Evolutionary conservation across 1,140 invertebrate species (phyloP).

Genomic region (Aricia agestis): DNA sequence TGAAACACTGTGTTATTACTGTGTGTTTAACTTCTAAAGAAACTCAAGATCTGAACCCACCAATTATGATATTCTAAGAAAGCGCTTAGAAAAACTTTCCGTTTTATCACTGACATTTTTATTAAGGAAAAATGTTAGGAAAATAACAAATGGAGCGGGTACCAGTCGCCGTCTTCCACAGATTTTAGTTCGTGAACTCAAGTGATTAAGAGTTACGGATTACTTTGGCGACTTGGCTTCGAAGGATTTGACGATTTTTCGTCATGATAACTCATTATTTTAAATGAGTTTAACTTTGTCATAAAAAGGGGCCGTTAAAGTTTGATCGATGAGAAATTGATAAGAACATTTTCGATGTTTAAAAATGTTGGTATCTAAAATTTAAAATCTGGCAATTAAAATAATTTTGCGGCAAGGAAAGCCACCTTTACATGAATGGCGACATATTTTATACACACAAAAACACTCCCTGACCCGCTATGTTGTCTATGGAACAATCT

Average conservation of each 20-base stretch:
- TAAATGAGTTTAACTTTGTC: no score
- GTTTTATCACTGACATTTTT: slow-evolving; percentile 18
- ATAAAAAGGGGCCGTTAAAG: neutral
- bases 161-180: slow-evolving; percentile 19
- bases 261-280: neutral
- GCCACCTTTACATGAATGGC: no score
- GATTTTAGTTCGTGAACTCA: slow-evolving; percentile 20
- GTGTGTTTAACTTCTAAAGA: neutral
- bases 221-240: slow-evolving; percentile 5
- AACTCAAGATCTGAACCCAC: neutral
- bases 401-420: no score
- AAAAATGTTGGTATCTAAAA: neutral
- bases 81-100: neutral
- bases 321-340: neutral
- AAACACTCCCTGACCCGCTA: neutral
- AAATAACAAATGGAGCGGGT: slow-evolving; percentile 21
- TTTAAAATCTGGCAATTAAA: no score
- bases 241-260: slow-evolving; percentile 1
- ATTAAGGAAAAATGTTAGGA: slow-evolving; percentile 17
- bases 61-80: neutral
- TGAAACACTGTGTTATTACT: neutral
- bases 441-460: neutral
- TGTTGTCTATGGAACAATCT: neutral
- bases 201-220: slow-evolving; percentile 21
- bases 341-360: neutral